Evolutionary conservation across 2,797 vertebrate species (phyloP), one percentile per base, ranked within the genome.

Genomic region (Rhinatrema bivittatum): DNA sequence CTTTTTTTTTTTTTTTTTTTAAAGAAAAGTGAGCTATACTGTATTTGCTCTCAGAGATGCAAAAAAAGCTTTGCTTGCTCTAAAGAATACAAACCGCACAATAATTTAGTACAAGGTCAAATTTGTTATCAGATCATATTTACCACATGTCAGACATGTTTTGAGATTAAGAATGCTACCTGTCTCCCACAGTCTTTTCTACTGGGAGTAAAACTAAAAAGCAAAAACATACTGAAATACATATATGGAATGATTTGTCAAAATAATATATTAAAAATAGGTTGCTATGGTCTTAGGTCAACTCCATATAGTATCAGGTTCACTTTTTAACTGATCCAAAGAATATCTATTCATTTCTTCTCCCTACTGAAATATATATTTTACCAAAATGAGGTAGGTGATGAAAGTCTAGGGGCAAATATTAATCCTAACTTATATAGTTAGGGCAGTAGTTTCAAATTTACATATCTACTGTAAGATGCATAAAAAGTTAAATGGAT

Each of bases 281-380:
- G 50, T 50, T 72, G 31, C n/a, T n/a, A n/a, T 29, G 36, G 46
- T 42, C 63, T 55, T 39, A 9, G 39, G 43, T 70, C 45, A 33
- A 35, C 25, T 38, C 33, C 43, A 45, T 44, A 48, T 62, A 57
- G 38, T 36, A 39, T 34, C 0, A 58, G 42, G 46, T 54, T 56
- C 42, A 50, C 39, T 19, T 41, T 12, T 15, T 34, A 23, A 32
- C 9, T 32, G 52, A 53, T 44, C 51, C 27, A 6, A 33, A 16
- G 34, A n/a, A 25, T 22, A 37, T 29, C 16, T 16, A 52, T 42
- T 16, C 8, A 7, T 15, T 3, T 12, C 34, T 15, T 20, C 33
- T 40, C 36, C 25, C 2, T 11, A 17, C 33, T 35, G 27, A 26
- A 15, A 62, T 16, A 35, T 4, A 48, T 35, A 20, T 29, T 50